Percentiles rank a stretch among this genome's conserved stretches.
Evolutionary conservation across 2,797 vertebrate species (phyloP).

Genomic region (Labeo calbasu): DNA sequence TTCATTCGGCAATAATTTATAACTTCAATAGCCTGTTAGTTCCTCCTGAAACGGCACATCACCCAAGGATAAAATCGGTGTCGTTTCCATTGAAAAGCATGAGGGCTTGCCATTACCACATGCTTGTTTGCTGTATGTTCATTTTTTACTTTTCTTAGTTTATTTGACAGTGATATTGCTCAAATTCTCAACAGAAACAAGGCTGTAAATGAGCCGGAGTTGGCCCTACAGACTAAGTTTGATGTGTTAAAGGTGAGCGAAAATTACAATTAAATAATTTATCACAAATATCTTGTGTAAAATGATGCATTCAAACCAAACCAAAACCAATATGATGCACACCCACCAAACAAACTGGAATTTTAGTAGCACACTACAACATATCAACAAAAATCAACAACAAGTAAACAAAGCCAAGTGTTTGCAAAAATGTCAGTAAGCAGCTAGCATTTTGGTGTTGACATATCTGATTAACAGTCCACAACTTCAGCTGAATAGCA

Average conservation of each 20-base stretch:
- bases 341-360: background rate
- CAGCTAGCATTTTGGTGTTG: background rate
- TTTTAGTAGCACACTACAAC: background rate
- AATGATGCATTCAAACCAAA: background rate
- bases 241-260: background rate
- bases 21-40: background rate
- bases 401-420: background rate
- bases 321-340: background rate
- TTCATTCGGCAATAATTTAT: background rate
- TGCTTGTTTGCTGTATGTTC: background rate
- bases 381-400: background rate
- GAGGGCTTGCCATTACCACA: constrained; percentile 13
- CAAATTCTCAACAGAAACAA: background rate
- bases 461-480: background rate
- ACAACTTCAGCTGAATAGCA: background rate
- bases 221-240: background rate
- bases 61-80: background rate
- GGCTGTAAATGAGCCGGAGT: background rate
- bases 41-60: background rate
- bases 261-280: background rate
- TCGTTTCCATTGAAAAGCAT: constrained; percentile 39
- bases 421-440: background rate
- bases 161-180: background rate
- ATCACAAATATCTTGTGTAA: background rate
- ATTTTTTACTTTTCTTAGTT: background rate